phyloP scores from a whole-genome alignment of 2,113 vertebrate species.

The Sinocyclocheilus anshuiensis region DNA sequence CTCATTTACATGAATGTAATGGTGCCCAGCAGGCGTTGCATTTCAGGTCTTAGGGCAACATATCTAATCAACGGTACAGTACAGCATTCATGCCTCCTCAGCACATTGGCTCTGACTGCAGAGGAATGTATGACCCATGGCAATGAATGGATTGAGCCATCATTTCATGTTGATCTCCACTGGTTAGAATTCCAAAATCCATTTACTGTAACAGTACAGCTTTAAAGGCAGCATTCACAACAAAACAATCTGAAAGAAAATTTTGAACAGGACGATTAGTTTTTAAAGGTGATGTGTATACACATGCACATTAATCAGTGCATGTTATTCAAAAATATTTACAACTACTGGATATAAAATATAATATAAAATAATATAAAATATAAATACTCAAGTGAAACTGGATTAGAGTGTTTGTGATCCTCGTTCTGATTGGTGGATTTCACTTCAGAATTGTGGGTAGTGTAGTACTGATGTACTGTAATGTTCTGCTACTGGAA shows the following conservation, averaged over 20 bases:
- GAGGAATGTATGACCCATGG: too few species aligned
- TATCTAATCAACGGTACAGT: neutral
- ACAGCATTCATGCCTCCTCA: slow-evolving; percentile 13
- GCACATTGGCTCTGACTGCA: too few species aligned
- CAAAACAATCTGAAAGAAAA: too few species aligned
- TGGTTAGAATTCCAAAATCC: too few species aligned
- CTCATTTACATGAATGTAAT: neutral
- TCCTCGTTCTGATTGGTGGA: neutral
- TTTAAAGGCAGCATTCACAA: too few species aligned
- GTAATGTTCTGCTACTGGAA: too few species aligned
- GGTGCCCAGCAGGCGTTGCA: neutral
- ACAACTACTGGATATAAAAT: neutral
- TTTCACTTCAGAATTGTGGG: neutral
- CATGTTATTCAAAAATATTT: neutral
- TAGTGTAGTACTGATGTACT: neutral
- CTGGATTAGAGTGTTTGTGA: too few species aligned
- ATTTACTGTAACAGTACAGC: too few species aligned
- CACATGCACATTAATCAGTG: neutral
- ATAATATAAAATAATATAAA: too few species aligned
- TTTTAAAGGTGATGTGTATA: neutral
- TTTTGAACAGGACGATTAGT: too few species aligned
- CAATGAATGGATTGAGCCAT: too few species aligned
- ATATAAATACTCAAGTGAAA: too few species aligned
- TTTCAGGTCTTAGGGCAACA: neutral
- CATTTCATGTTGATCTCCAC: neutral